These are phyloP conservation scores for Nannoperca obscura DNA, from an alignment of 2,797 vertebrate genomes.

Conservation along the genomic window DNA sequence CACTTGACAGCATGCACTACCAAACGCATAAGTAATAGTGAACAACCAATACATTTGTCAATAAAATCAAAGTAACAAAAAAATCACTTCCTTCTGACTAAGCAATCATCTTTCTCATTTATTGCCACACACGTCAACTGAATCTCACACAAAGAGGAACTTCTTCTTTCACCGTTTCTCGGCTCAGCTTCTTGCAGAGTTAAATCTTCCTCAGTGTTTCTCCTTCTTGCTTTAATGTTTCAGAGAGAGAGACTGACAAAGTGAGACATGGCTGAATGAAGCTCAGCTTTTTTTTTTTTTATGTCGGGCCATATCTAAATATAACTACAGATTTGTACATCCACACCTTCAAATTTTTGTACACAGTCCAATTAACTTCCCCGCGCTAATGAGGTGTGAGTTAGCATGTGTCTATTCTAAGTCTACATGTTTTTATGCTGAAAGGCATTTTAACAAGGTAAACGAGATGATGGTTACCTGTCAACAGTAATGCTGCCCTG, in stretches of 20 bases:
- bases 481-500: neutral
- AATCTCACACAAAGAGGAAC: neutral
- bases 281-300: neutral
- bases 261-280: neutral
- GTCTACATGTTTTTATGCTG: neutral
- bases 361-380: too few species aligned
- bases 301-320: neutral
- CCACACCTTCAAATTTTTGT: neutral
- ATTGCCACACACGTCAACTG: neutral
- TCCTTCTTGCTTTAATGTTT: neutral
- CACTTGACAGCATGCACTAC: neutral
- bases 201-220: neutral
- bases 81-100: neutral
- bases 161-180: neutral
- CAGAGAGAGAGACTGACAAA: neutral
- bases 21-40: neutral
- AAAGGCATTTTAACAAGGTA: constrained; percentile 20
- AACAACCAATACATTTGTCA: neutral
- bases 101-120: constrained; percentile 2
- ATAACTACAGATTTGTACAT: neutral
- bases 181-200: neutral
- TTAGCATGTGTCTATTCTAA: neutral
- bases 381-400: neutral
- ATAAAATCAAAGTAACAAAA: neutral
- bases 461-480: constrained; percentile 30